These are phyloP conservation scores for Apocrypta bakeri DNA, from an alignment of 1,140 invertebrate genomes.

Conservation along the genomic window DNA sequence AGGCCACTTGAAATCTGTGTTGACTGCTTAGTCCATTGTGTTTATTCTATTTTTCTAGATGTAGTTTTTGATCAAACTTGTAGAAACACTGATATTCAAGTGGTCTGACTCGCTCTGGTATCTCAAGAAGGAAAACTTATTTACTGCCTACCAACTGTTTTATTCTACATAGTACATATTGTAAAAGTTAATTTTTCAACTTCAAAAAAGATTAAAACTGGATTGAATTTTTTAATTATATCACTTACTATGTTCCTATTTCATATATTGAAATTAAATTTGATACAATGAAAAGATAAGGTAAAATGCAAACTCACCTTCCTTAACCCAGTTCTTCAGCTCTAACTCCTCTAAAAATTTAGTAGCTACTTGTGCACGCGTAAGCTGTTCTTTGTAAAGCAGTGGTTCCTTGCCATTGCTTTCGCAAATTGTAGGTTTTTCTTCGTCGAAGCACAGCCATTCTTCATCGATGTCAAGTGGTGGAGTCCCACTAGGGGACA, in stretches of 20 bases:
- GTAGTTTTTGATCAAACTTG: background rate
- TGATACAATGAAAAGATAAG: slow-evolving; percentile 20
- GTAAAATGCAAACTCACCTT: slow-evolving; percentile 62
- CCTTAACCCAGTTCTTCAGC: slow-evolving; percentile 70
- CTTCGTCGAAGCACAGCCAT: slow-evolving; percentile 62
- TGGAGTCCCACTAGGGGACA: slow-evolving; percentile 68
- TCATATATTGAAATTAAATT: background rate
- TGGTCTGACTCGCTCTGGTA: background rate
- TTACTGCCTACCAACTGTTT: background rate
- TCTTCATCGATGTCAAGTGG: slow-evolving; percentile 61
- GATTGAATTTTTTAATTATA: background rate
- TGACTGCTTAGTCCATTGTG: background rate
- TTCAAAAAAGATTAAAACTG: background rate
- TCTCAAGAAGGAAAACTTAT: background rate
- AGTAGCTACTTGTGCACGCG: slow-evolving; percentile 67
- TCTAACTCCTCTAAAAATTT: slow-evolving; percentile 69
- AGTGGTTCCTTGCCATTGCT: slow-evolving; percentile 45
- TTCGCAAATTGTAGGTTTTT: slow-evolving; percentile 56
- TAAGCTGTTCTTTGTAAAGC: slow-evolving; percentile 59
- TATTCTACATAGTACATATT: no score
- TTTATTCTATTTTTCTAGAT: background rate
- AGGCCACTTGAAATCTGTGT: background rate
- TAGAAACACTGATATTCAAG: background rate
- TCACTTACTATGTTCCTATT: background rate
- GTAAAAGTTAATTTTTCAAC: background rate